These are phyloP conservation scores for Anas platyrhynchos DNA, from an alignment of 2,113 vertebrate genomes.

Conservation along the genomic window DNA sequence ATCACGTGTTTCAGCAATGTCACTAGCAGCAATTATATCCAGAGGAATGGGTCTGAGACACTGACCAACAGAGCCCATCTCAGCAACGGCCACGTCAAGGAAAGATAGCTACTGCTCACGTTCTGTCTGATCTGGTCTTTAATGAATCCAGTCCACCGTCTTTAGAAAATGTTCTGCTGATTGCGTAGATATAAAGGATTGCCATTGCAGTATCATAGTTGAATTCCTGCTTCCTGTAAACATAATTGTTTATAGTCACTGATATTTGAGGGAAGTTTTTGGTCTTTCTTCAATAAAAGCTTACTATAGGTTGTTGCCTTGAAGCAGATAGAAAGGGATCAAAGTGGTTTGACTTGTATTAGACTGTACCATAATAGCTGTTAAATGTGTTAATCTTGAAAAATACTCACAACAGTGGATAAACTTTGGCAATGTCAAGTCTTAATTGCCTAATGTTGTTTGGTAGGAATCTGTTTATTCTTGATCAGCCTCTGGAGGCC, in stretches of 20 bases:
- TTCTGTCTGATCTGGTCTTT: neutral
- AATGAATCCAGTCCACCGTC: neutral
- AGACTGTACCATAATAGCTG: neutral
- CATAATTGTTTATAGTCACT: neutral
- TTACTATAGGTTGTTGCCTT: neutral
- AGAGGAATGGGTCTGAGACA: conserved; percentile 51
- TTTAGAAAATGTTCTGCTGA: neutral
- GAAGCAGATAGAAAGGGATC: conserved; percentile 42
- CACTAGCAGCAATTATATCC: conserved; percentile 72
- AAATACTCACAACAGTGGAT: neutral
- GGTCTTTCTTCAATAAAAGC: neutral
- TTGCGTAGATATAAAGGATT: conserved; percentile 2
- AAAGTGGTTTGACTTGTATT: neutral
- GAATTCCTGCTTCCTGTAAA: neutral
- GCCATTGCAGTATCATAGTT: neutral
- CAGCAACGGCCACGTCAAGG: conserved; percentile 31
- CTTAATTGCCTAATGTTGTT: neutral
- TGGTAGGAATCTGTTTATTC: neutral
- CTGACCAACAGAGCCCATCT: neutral
- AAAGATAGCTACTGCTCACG: neutral
- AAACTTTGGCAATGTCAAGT: neutral
- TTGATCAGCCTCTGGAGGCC: neutral
- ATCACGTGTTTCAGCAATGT: conserved; percentile 18
- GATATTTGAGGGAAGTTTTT: neutral
- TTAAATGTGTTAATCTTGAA: neutral